phyloP scores from a whole-genome alignment of 2,113 vertebrate species.

The Vombatus ursinus region DNA sequence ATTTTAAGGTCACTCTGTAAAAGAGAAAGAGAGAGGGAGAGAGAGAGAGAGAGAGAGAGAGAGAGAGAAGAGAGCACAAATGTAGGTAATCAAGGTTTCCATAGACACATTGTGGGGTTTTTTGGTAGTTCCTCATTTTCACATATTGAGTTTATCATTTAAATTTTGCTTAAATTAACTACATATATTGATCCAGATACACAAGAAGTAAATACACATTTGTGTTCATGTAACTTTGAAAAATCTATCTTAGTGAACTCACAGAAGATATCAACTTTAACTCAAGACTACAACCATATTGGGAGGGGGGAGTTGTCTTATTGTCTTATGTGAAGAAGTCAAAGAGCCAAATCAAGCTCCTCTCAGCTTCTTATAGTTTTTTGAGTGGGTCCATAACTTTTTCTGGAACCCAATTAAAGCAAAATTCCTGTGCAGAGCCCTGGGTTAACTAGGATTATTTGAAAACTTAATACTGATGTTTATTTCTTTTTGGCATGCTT shows the following conservation, averaged over 20 bases:
- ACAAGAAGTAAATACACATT: not conserved
- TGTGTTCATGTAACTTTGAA: not conserved
- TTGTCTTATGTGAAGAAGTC: not conserved
- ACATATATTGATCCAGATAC: not conserved
- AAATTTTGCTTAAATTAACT: constrained; percentile 27
- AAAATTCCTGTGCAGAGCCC: not conserved
- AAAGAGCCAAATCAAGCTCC: not conserved
- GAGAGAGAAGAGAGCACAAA: not conserved
- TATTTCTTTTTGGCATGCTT: constrained; percentile 31
- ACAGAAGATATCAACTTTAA: not conserved
- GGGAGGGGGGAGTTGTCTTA: not conserved
- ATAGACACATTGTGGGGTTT: not conserved
- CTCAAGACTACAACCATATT: not conserved
- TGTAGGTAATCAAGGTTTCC: not conserved
- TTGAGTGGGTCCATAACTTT: not conserved
- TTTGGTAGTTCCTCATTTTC: constrained; percentile 23
- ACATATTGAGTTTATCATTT: not conserved
- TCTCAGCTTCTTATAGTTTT: not conserved
- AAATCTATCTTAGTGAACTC: not conserved
- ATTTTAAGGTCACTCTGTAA: not conserved
- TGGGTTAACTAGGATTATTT: not conserved
- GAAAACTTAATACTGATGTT: not conserved
- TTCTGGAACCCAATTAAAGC: not conserved
- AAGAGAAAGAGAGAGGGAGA: not conserved
- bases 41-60: too few relatives aligned